phyloP scores from a whole-genome alignment of 2,888 invertebrate species.

The Molanna angustata region DNA sequence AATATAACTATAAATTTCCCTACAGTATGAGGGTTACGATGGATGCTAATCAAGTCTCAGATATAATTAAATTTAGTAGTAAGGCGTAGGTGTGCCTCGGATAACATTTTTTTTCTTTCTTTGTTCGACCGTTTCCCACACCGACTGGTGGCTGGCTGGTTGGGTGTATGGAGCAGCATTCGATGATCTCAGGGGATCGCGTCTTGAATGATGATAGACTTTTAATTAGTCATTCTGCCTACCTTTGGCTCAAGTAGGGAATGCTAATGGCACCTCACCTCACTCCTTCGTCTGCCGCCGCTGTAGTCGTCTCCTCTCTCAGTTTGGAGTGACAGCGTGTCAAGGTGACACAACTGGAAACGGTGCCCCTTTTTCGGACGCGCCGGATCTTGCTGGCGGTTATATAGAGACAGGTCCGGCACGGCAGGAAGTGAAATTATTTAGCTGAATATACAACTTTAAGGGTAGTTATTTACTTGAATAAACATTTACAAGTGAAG shows the following conservation, averaged over 20 bases:
- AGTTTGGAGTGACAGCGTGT: constrained; percentile 11
- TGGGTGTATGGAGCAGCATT: not conserved
- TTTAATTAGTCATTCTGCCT: constrained; percentile 8
- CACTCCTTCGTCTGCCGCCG: not conserved
- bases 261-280: not conserved
- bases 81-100: no score
- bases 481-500: no score
- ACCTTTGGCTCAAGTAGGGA: not conserved
- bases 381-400: constrained; percentile 14
- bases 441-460: no score
- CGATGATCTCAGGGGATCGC: not conserved
- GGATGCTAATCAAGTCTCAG: no score
- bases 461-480: no score
- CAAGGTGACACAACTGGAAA: constrained; percentile 18
- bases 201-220: constrained; percentile 1
- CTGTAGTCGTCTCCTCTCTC: not conserved
- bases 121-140: not conserved
- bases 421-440: no score
- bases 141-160: not conserved
- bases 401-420: no score
- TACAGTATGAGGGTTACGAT: no score
- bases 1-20: no score
- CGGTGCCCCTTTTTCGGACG: constrained; percentile 10
- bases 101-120: no score
- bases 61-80: no score